Evolutionary conservation across 2,888 invertebrate genomes (phyloP).

Genomic region (Drosophila buzzatii): DNA sequence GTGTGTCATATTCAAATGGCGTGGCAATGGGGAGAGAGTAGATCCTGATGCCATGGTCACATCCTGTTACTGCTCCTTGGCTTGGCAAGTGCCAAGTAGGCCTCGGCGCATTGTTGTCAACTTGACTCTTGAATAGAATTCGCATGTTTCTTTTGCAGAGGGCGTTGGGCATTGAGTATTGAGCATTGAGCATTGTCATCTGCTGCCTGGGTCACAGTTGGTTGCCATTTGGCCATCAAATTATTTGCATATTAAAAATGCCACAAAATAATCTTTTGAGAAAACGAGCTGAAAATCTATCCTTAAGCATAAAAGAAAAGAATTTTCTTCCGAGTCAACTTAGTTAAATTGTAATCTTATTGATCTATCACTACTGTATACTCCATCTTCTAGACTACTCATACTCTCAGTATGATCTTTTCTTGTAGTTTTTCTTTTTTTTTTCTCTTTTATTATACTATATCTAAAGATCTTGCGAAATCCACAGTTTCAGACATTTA

Average conservation of each 20-base stretch:
- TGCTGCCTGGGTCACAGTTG: slow-evolving; percentile 79
- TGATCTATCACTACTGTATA: not conserved
- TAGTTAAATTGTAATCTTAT: not conserved
- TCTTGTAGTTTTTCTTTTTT: not conserved
- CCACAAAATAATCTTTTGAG: slow-evolving; percentile 22
- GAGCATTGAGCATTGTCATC: slow-evolving; percentile 71
- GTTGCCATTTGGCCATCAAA: slow-evolving; percentile 79
- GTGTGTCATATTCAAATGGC: slow-evolving; percentile 82
- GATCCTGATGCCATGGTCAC: slow-evolving; percentile 51
- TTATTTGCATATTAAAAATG: slow-evolving; percentile 79
- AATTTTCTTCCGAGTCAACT: not conserved
- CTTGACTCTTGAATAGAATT: slow-evolving; percentile 74
- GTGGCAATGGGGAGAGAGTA: not conserved
- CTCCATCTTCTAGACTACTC: not conserved
- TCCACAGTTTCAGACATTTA: not conserved
- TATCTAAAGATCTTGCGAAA: not conserved
- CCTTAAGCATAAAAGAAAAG: not conserved
- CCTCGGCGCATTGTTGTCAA: slow-evolving; percentile 76
- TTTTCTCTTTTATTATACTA: not conserved
- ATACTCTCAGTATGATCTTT: not conserved
- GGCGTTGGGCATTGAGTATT: slow-evolving; percentile 62
- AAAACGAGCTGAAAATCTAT: slow-evolving; percentile 5
- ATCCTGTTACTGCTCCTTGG: slow-evolving; percentile 68
- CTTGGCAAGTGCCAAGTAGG: slow-evolving; percentile 66
- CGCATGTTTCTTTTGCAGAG: slow-evolving; percentile 40